These are phyloP conservation scores for Hydractinia symbiolongicarpus DNA, from an alignment of 30 jellyfish, hydroid and myxozoan genomes.

Conservation along the genomic window DNA sequence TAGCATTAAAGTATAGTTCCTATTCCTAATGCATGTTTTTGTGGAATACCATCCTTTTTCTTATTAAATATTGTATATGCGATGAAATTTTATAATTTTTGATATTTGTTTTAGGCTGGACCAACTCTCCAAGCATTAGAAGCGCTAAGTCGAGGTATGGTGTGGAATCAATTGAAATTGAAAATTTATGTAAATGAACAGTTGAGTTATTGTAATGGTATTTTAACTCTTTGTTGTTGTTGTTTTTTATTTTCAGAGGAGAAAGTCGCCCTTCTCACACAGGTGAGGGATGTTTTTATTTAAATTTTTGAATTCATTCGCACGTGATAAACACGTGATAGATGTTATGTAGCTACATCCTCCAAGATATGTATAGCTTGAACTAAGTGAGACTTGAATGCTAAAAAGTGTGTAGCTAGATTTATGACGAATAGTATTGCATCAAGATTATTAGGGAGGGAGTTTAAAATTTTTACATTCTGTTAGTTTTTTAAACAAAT, in stretches of 20 bases:
- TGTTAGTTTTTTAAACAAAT: too few relatives aligned
- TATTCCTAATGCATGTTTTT: background rate
- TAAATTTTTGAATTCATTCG: background rate
- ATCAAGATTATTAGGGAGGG: too few relatives aligned
- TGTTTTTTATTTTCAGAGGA: conserved; percentile 54
- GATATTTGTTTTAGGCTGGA: conserved; percentile 58
- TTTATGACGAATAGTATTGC: too few relatives aligned
- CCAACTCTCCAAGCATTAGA: conserved; percentile 96
- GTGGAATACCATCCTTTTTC: background rate
- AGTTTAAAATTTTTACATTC: too few relatives aligned
- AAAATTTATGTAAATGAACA: background rate
- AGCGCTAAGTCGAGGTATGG: conserved; percentile 75
- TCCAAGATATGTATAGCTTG: too few relatives aligned
- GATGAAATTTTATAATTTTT: background rate
- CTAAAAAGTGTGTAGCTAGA: too few relatives aligned
- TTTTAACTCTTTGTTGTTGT: background rate
- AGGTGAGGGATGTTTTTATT: conserved; percentile 39
- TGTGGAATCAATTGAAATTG: background rate
- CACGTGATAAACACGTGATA: background rate
- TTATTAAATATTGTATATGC: background rate
- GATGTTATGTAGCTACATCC: background rate
- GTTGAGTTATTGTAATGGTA: background rate
- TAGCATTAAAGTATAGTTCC: background rate
- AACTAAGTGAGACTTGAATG: too few relatives aligned
- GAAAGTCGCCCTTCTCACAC: conserved; percentile 79